Evolutionary conservation across 2,888 invertebrate species (phyloP).

Genomic region (Gnatocerus cornutus): DNA sequence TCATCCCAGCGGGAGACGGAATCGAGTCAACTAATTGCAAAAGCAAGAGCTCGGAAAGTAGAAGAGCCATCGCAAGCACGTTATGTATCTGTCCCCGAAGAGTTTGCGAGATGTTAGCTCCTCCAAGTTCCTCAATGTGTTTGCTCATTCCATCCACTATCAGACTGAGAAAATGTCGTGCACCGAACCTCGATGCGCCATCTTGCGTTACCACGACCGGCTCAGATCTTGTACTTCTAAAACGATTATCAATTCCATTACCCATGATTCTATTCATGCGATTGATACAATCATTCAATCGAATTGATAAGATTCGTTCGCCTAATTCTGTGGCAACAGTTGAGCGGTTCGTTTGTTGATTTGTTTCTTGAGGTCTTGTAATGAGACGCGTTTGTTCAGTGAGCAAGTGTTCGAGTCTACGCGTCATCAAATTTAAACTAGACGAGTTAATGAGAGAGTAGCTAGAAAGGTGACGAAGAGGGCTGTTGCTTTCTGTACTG

Average conservation of each 20-base stretch:
- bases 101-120: conserved; percentile 55
- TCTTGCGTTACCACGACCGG: conserved; percentile 63
- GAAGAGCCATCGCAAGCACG: conserved; percentile 70
- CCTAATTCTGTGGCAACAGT: conserved; percentile 59
- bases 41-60: conserved; percentile 72
- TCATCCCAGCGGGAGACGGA: conserved; percentile 66
- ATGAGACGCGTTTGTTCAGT: conserved; percentile 60
- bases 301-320: conserved; percentile 64
- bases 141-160: conserved; percentile 72
- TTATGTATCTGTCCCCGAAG: conserved; percentile 62
- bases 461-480: conserved; percentile 50
- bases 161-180: conserved; percentile 69
- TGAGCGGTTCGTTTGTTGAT: conserved; percentile 44
- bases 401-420: conserved; percentile 58
- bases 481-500: conserved; percentile 25
- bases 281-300: conserved; percentile 64
- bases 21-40: conserved; percentile 71
- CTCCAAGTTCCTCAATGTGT: conserved; percentile 70
- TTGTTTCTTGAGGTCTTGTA: conserved; percentile 50
- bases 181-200: conserved; percentile 64
- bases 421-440: conserved; percentile 58
- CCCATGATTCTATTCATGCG: conserved; percentile 65
- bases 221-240: conserved; percentile 52
- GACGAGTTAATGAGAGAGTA: conserved; percentile 56
- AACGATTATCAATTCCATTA: conserved; percentile 47